Conservation (phyloP, 2,888 invertebrate species). For the Drosophila suboccidentalis region DNA sequence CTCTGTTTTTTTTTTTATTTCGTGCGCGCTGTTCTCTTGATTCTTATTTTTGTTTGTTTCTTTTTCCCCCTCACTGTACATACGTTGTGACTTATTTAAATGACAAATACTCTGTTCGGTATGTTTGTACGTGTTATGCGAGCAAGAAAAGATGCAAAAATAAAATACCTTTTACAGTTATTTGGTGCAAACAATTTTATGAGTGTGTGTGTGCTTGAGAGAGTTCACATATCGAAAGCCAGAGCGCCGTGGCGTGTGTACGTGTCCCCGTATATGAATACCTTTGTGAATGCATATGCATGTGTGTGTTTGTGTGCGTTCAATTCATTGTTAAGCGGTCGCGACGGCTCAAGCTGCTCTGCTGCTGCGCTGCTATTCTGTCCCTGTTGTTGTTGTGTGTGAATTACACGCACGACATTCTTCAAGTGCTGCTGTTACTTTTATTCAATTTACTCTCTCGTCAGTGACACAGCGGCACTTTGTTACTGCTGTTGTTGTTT, state of each 20-base stretch:
- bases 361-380: slow-evolving; percentile 29
- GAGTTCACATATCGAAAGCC: slow-evolving; percentile 35
- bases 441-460: slow-evolving; percentile 44
- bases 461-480: slow-evolving; percentile 9
- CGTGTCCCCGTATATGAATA: slow-evolving; percentile 50
- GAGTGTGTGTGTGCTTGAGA: slow-evolving; percentile 12
- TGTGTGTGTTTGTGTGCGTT: slow-evolving; percentile 34
- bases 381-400: slow-evolving; percentile 38
- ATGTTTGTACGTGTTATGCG: slow-evolving; percentile 26
- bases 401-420: slow-evolving; percentile 57
- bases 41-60: slow-evolving; percentile 27
- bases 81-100: slow-evolving; percentile 27
- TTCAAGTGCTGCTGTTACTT: slow-evolving; percentile 46
- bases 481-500: slow-evolving; percentile 8
- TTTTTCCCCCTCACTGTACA: slow-evolving; percentile 18
- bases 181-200: slow-evolving; percentile 71
- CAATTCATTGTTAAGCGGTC: slow-evolving; percentile 63
- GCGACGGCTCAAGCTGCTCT: slow-evolving; percentile 38
- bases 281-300: slow-evolving; percentile 12
- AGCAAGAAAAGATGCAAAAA: slow-evolving; percentile 23
- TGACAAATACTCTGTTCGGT: slow-evolving; percentile 36
- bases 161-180: slow-evolving; percentile 65
- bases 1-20: slow-evolving; percentile 24
- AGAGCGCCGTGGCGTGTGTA: slow-evolving; percentile 51
- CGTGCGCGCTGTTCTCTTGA: slow-evolving; percentile 42